Evolutionary conservation across 2,113 vertebrate species (phyloP).

Genomic region (Hiodon alosoides): DNA sequence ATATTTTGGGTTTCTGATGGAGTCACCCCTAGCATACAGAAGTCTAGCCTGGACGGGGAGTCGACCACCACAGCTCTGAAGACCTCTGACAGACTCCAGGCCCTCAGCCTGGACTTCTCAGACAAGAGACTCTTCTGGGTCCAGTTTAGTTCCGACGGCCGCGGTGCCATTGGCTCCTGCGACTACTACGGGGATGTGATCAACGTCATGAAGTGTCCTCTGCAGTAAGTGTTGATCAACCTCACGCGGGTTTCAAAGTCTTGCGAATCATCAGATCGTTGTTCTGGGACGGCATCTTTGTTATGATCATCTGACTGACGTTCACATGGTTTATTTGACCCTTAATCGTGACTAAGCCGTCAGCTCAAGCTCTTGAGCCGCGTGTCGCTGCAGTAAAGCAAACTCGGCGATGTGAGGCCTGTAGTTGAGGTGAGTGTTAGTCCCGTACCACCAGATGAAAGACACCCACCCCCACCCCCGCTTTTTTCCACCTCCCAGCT

Average conservation of each 20-base stretch:
- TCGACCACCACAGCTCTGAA: slow-evolving; percentile 57
- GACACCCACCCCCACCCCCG: background rate
- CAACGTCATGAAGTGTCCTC: slow-evolving; percentile 52
- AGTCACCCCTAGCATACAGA: slow-evolving; percentile 61
- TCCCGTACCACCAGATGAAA: background rate
- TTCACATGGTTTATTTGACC: too few species aligned
- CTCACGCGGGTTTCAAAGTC: too few species aligned
- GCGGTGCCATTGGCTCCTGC: slow-evolving; percentile 63
- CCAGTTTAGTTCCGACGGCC: slow-evolving; percentile 52
- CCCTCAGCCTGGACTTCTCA: slow-evolving; percentile 63
- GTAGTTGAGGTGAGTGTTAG: background rate
- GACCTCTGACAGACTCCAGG: slow-evolving; percentile 51
- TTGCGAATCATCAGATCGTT: too few species aligned
- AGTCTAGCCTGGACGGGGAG: slow-evolving; percentile 50
- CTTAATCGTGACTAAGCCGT: too few species aligned
- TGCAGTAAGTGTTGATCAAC: slow-evolving; percentile 52
- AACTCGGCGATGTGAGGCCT: background rate
- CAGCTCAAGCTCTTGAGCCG: too few species aligned
- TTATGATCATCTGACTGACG: too few species aligned
- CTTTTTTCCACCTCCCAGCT: slow-evolving; percentile 48
- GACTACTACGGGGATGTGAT: slow-evolving; percentile 71
- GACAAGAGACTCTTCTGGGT: slow-evolving; percentile 78
- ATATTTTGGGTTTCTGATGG: slow-evolving; percentile 82
- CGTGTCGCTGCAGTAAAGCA: too few species aligned
- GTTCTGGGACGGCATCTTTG: too few species aligned